These are phyloP conservation scores for Aethes cnicana DNA, from an alignment of 2,888 invertebrate genomes.

Conservation along the genomic window DNA sequence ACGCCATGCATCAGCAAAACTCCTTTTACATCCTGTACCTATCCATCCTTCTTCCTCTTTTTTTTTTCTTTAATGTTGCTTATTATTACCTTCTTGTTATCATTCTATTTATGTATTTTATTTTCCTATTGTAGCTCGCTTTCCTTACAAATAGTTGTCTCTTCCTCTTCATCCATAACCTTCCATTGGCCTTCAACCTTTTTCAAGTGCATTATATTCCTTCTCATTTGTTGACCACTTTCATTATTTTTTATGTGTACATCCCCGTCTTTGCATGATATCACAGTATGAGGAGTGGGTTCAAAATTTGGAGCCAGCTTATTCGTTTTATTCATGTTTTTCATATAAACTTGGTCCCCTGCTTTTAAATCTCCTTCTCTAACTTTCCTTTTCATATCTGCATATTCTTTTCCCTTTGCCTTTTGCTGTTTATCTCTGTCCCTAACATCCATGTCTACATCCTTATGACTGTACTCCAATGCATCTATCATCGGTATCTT, in stretches of 20 bases:
- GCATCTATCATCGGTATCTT: conserved; percentile 29
- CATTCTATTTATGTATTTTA: too few relatives aligned
- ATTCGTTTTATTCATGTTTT: conserved; percentile 1
- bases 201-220: conserved; percentile 15
- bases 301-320: conserved; percentile 7
- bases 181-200: conserved; percentile 21
- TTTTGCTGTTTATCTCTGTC: conserved; percentile 31
- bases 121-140: background rate
- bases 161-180: background rate
- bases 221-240: background rate
- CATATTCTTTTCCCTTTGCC: conserved; percentile 29
- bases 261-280: background rate
- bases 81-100: too few relatives aligned
- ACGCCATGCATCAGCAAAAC: too few relatives aligned
- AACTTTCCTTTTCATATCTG: too few relatives aligned
- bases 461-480: too few relatives aligned
- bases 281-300: conserved; percentile 5
- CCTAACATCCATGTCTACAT: conserved; percentile 19
- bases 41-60: too few relatives aligned
- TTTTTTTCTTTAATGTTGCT: too few relatives aligned
- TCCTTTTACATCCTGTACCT: too few relatives aligned
- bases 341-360: conserved; percentile 22
- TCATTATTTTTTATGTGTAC: conserved; percentile 3
- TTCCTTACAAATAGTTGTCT: background rate
- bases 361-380: too few relatives aligned